phyloP scores from a whole-genome alignment of 1,140 invertebrate species.

The Amphibalanus amphitrite region DNA sequence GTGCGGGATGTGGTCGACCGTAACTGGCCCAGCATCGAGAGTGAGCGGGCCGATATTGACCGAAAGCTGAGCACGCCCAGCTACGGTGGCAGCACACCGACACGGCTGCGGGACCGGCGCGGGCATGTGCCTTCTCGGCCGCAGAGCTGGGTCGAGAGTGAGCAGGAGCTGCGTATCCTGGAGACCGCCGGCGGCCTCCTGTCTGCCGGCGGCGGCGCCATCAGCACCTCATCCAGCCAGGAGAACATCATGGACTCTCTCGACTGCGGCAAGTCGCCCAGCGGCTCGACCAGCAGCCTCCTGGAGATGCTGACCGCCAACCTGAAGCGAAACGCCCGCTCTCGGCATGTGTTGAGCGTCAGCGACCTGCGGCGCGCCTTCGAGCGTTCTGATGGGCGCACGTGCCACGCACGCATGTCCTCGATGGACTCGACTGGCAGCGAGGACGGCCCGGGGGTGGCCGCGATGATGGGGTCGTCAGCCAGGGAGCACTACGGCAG shows the following conservation, averaged over 20 bases:
- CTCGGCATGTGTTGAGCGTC: conserved; percentile 18
- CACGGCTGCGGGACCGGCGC: conserved; percentile 18
- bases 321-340: conserved; percentile 16
- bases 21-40: no score
- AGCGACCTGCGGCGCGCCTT: conserved; percentile 40
- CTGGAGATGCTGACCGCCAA: conserved; percentile 16
- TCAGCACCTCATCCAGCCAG: conserved; percentile 13
- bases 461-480: background rate
- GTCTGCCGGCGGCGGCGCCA: no score
- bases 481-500: conserved; percentile 37
- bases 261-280: conserved; percentile 27
- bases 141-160: conserved; percentile 18
- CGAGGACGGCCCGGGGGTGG: conserved; percentile 28
- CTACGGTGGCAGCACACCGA: conserved; percentile 15
- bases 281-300: conserved; percentile 17
- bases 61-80: conserved; percentile 19
- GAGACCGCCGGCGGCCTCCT: background rate
- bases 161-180: conserved; percentile 9
- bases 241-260: conserved; percentile 17
- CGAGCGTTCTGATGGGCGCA: conserved; percentile 26
- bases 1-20: no score
- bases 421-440: conserved; percentile 32
- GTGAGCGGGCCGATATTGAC: conserved; percentile 13
- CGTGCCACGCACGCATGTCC: conserved; percentile 27
- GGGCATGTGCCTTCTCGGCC: conserved; percentile 18